phyloP scores from a whole-genome alignment of 2,113 vertebrate genomes.

The Siniperca knerii region DNA sequence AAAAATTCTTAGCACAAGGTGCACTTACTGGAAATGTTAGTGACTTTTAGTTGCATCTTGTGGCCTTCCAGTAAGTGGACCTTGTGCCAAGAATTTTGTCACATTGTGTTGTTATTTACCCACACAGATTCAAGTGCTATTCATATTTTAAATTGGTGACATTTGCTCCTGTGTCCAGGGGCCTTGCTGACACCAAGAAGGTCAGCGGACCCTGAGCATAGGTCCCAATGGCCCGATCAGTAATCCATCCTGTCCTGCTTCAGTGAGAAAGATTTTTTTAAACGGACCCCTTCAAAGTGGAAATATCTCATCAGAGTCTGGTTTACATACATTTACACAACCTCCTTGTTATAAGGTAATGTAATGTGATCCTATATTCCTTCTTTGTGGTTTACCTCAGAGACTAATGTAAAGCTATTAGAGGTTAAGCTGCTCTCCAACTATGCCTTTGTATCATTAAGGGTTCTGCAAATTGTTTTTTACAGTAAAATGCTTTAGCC shows the following conservation, averaged over 20 bases:
- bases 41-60: background rate
- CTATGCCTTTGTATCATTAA: constrained; percentile 3
- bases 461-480: constrained; percentile 38
- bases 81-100: background rate
- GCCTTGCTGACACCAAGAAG: background rate
- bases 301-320: background rate
- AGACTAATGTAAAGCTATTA: background rate
- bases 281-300: background rate
- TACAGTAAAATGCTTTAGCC: constrained; percentile 8
- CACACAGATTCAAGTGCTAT: background rate
- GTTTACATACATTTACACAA: constrained; percentile 1
- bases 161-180: background rate
- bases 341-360: background rate
- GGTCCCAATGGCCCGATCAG: background rate
- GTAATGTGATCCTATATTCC: background rate
- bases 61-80: background rate
- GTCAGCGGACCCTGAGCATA: background rate
- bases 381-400: background rate
- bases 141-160: background rate
- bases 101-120: background rate
- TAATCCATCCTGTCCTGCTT: background rate
- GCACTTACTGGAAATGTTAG: background rate
- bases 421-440: background rate
- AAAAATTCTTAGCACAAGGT: background rate
- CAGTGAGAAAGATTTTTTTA: background rate